phyloP scores from a whole-genome alignment of 2,797 vertebrate genomes.

The Sparidentex hasta region DNA sequence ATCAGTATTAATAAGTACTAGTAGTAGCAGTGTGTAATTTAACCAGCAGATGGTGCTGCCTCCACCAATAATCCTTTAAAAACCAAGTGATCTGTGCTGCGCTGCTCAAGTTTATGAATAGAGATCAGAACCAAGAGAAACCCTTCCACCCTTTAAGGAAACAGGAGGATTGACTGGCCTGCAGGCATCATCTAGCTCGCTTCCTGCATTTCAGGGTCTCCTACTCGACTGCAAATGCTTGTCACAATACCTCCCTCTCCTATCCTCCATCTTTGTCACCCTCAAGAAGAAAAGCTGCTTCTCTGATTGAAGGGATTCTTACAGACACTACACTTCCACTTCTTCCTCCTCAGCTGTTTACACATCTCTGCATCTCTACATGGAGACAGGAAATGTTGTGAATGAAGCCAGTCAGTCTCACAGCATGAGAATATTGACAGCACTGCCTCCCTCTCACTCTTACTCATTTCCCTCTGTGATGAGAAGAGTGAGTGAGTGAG shows the following conservation, averaged over 20 bases:
- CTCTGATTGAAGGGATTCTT: conserved; percentile 7
- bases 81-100: not conserved
- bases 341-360: conserved; percentile 3
- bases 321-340: not conserved
- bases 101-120: conserved; percentile 40
- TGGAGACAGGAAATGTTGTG: conserved; percentile 58
- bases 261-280: conserved; percentile 39
- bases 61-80: not conserved
- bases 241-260: conserved; percentile 1
- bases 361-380: conserved; percentile 25
- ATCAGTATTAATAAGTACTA: not conserved
- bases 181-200: not conserved
- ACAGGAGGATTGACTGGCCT: not conserved
- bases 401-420: conserved; percentile 58
- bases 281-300: conserved; percentile 19
- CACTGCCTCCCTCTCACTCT: conserved; percentile 13
- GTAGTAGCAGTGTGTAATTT: not conserved
- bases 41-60: conserved; percentile 68
- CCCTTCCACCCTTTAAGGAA: not conserved
- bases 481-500: conserved; percentile 25
- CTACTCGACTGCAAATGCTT: not conserved
- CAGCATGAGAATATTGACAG: conserved; percentile 31
- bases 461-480: conserved; percentile 26
- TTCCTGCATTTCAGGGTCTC: not conserved
- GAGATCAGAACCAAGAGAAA: not conserved